Evolutionary conservation across 1,140 invertebrate species (phyloP), one percentile per base, ranked within the genome.

Genomic region (Hyles euphorbiae): DNA sequence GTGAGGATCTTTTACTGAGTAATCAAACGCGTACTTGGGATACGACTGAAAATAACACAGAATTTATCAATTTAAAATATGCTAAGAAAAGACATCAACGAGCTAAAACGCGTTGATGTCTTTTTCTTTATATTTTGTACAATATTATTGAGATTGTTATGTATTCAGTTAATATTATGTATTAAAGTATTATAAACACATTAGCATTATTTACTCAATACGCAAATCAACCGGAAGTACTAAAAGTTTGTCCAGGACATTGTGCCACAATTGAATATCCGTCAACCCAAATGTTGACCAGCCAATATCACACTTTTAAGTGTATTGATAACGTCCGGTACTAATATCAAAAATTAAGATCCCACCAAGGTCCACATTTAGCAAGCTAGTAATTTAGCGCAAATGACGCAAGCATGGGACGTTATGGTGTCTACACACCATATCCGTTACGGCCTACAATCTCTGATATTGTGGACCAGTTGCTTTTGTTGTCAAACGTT

Each of bases 1-100:
- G 58, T 85, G 79, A n/a, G 83, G 84, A 56, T 87, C 84, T 5
- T 76, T 91, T 73, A 83, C 84, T 75, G 87, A 81, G 76, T 80
- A 90, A 60, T 87, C 83, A 61, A 76, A 87, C 5, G 75, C 68
- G 56, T 86, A 87, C 66, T 86, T 85, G 8, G 84, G 83, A 44
- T 81, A 68, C 7, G 83, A 70, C 83, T 87, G 74, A 63, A 80
- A 81, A 46, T 64, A 54, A 61, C n/a, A 11, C 12, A 34, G 50
- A n/a, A 48, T 47, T 36, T 44, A 22, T 6, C 34, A 11, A 53
- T 40, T 1, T 22, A 22, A 22, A 22, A 44, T 12, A 53, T 9
- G 10, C 3, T 10, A 56, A 34, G 6, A 7, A 53, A 22, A 40
- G 34, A 34, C 40, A 53, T 45, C 40, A 53, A 44, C 52, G 12